These are phyloP conservation scores for Hylaeus anthracinus DNA, from an alignment of 1,140 invertebrate genomes.

Conservation along the genomic window DNA sequence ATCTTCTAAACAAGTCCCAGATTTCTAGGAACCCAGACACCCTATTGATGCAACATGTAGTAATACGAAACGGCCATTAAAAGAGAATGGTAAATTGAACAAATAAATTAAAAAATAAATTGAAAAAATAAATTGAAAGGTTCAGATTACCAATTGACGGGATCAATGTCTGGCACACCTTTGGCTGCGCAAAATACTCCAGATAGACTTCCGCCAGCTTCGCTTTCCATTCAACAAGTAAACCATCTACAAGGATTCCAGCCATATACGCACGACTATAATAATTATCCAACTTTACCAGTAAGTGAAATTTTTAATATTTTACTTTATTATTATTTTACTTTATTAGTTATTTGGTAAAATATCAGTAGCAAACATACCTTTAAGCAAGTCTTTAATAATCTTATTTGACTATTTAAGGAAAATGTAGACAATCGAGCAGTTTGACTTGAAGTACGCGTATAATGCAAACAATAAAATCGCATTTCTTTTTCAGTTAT, in stretches of 20 bases:
- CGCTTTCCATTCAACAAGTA: slow-evolving; percentile 73
- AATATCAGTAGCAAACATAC: too few relatives aligned
- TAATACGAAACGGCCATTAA: too few relatives aligned
- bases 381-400: too few relatives aligned
- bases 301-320: slow-evolving; percentile 64
- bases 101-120: too few relatives aligned
- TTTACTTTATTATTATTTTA: neutral
- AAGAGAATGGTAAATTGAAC: too few relatives aligned
- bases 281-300: slow-evolving; percentile 79
- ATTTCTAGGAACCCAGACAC: too few relatives aligned
- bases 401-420: too few relatives aligned
- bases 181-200: slow-evolving; percentile 77
- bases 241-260: slow-evolving; percentile 72
- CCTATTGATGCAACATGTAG: too few relatives aligned
- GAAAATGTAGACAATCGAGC: too few relatives aligned
- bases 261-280: slow-evolving; percentile 75
- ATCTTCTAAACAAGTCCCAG: too few relatives aligned
- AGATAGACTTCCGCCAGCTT: slow-evolving; percentile 75
- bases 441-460: too few relatives aligned
- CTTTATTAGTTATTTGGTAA: neutral
- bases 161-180: slow-evolving; percentile 83
- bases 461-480: neutral
- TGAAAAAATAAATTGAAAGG: slow-evolving; percentile 76
- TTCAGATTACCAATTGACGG: slow-evolving; percentile 84
- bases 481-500: slow-evolving; percentile 20